A percentile compares a stretch with the other conserved stretches of the same genome.
These are phyloP conservation scores for Clivina fossor DNA, from an alignment of 2,888 invertebrate species.

Conservation along the genomic window DNA sequence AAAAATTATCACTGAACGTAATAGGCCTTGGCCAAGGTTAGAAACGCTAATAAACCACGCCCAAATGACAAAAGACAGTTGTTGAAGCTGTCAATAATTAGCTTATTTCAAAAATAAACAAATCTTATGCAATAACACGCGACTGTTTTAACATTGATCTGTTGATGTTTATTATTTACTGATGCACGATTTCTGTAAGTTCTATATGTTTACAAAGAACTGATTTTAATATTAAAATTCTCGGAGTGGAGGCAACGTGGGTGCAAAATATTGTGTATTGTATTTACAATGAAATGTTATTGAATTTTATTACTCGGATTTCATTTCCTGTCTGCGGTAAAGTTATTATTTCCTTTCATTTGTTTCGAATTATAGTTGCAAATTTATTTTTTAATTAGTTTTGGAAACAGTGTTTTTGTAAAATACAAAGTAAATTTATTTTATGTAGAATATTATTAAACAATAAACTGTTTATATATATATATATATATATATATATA, in stretches of 20 bases:
- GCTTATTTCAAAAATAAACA: too few species aligned
- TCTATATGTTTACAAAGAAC: not conserved
- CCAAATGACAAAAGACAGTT: slow-evolving; percentile 12
- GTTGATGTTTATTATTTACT: not conserved
- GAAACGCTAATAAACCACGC: slow-evolving; percentile 9
- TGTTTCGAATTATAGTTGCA: too few species aligned
- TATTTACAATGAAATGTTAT: not conserved
- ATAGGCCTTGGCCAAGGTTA: slow-evolving; percentile 19
- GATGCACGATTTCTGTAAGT: not conserved
- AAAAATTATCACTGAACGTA: too few species aligned
- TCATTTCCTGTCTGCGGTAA: not conserved
- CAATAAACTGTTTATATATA: too few species aligned
- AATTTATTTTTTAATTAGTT: too few species aligned
- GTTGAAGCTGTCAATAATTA: not conserved
- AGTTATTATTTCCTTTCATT: not conserved
- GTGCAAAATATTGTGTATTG: not conserved
- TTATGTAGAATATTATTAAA: too few species aligned
- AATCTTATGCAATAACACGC: too few species aligned
- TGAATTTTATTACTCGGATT: not conserved
- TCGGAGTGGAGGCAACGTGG: too few species aligned
- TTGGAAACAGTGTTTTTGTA: too few species aligned
- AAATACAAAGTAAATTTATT: too few species aligned
- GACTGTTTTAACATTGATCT: too few species aligned
- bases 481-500: too few species aligned
- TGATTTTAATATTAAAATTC: not conserved